Evolutionary conservation across 2,113 vertebrate genomes (phyloP).

Genomic region (Podocnemis expansa): DNA sequence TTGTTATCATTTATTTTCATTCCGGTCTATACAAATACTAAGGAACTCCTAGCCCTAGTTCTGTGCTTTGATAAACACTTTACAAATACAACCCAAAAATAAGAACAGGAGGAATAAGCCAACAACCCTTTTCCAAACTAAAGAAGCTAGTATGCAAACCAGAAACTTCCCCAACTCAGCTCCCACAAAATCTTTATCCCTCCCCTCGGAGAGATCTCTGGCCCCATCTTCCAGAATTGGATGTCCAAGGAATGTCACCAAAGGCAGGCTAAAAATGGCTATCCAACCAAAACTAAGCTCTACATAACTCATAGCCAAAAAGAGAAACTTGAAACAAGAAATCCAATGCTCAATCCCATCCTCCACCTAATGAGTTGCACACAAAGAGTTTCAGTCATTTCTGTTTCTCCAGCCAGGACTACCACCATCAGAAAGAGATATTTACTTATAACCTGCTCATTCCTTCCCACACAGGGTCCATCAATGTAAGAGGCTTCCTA

Average conservation of each 20-base stretch:
- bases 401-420: background rate
- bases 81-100: background rate
- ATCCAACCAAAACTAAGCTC: too few species aligned
- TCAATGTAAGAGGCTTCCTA: background rate
- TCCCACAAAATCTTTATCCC: constrained; percentile 9
- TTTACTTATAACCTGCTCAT: background rate
- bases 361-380: background rate
- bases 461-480: background rate
- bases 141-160: background rate
- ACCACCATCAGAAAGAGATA: background rate
- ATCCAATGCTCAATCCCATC: background rate
- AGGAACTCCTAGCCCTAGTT: background rate
- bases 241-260: background rate
- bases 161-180: background rate
- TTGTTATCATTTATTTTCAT: background rate
- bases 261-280: background rate
- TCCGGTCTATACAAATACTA: background rate
- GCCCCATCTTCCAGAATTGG: background rate
- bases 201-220: background rate
- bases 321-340: background rate
- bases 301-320: background rate
- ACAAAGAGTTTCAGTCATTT: background rate
- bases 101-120: background rate
- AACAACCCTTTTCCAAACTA: background rate
- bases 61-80: background rate